Percentiles rank a stretch among this genome's conserved stretches.
phyloP scores from a whole-genome alignment of 2,797 vertebrate species.

The Carduelis carduelis region DNA sequence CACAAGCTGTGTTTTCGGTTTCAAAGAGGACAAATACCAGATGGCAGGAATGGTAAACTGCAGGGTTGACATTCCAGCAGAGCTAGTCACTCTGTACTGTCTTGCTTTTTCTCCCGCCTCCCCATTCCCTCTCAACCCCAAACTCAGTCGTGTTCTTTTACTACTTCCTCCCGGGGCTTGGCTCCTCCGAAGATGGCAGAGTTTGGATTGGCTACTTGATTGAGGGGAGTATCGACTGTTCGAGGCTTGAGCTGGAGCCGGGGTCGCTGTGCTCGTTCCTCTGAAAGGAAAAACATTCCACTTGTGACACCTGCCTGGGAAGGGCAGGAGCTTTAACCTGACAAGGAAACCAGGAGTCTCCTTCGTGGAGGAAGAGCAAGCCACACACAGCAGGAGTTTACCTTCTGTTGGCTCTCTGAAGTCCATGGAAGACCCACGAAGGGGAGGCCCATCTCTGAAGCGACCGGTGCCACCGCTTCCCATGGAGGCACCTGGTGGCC shows the following conservation, averaged over 20 bases:
- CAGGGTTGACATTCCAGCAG: conserved; percentile 76
- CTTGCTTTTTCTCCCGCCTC: conserved; percentile 63
- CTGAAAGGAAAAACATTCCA: conserved; percentile 69
- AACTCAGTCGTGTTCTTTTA: conserved; percentile 85
- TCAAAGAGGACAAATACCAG: conserved; percentile 79
- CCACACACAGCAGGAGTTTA: not conserved
- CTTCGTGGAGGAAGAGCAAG: fast-evolving
- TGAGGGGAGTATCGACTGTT: conserved; percentile 92
- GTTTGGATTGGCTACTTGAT: conserved; percentile 98
- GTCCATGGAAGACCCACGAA: conserved; percentile 83
- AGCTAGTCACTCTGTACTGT: conserved; percentile 71
- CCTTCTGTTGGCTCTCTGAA: conserved; percentile 98
- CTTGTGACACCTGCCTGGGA: not conserved
- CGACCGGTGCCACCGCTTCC: conserved; percentile 79
- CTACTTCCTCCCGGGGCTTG: conserved; percentile 94
- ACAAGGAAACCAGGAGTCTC: not conserved
- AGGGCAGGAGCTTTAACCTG: not conserved
- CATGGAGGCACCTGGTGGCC: conserved; percentile 75
- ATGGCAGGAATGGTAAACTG: conserved; percentile 81
- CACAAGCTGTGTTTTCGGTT: conserved; percentile 82
- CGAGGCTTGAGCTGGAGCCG: conserved; percentile 96
- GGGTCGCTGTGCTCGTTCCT: conserved; percentile 95
- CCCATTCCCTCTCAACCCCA: conserved; percentile 63
- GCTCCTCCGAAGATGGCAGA: conserved; percentile 98
- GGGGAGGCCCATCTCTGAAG: conserved; percentile 87